These are phyloP conservation scores for Epirrita christyi DNA, from an alignment of 2,888 invertebrate genomes.

Conservation along the genomic window DNA sequence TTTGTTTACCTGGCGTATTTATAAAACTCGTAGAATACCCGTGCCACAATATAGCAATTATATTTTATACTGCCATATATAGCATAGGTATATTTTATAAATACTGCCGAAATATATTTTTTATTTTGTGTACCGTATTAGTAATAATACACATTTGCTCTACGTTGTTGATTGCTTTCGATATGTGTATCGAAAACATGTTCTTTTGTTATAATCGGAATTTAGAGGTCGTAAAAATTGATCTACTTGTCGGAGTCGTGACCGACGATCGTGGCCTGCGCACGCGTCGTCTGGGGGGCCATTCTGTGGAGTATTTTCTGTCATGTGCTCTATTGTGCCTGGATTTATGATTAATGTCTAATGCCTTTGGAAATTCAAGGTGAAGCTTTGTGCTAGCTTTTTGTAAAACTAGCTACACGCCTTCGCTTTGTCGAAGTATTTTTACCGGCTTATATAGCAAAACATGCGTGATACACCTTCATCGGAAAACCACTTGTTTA, in stretches of 20 bases:
- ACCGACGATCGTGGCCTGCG: slow-evolving; percentile 68
- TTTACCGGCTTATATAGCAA: no score
- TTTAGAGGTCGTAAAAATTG: slow-evolving; percentile 70
- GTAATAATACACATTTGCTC: slow-evolving; percentile 17
- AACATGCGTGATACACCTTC: no score
- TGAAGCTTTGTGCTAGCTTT: slow-evolving; percentile 43
- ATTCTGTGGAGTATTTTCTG: slow-evolving; percentile 68
- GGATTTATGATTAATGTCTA: slow-evolving; percentile 72
- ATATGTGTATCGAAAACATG: slow-evolving; percentile 38
- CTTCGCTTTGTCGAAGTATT: slow-evolving; percentile 1
- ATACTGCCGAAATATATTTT: no score
- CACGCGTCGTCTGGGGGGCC: slow-evolving; percentile 75
- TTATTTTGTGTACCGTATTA: neutral
- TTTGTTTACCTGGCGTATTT: neutral
- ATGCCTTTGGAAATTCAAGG: slow-evolving; percentile 68
- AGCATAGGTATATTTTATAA: no score
- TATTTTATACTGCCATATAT: no score
- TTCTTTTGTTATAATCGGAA: slow-evolving; percentile 45
- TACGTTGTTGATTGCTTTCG: slow-evolving; percentile 19
- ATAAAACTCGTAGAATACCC: no score
- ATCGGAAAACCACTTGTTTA: no score
- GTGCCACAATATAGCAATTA: no score
- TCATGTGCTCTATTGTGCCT: slow-evolving; percentile 73
- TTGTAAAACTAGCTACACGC: slow-evolving; percentile 2
- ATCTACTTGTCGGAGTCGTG: slow-evolving; percentile 71